phyloP scores from a whole-genome alignment of 2,888 invertebrate genomes.

The Oscheius myriophilus region DNA sequence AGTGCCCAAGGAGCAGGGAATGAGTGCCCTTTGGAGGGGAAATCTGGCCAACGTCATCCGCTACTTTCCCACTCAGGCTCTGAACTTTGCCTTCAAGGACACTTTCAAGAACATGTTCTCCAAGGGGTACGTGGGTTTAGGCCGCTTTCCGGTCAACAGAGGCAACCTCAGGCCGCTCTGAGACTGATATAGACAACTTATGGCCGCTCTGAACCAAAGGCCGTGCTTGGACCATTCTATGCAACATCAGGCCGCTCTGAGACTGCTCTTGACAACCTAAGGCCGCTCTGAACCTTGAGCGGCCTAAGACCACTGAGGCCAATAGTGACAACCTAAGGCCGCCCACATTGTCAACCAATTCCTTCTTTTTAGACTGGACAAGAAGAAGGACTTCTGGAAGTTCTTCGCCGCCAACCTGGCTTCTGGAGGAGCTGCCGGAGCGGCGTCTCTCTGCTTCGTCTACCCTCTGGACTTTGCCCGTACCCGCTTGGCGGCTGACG shows the following conservation, averaged over 20 bases:
- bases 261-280: no score
- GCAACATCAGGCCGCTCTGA: no score
- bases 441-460: conserved; percentile 89
- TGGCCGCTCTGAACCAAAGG: no score
- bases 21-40: conserved; percentile 37
- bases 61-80: conserved; percentile 91
- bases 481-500: conserved; percentile 86
- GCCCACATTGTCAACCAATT: no score
- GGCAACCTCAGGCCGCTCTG: no score
- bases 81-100: conserved; percentile 89
- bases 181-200: no score
- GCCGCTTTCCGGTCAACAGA: no score
- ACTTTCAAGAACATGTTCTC: conserved; percentile 58
- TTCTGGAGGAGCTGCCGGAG: conserved; percentile 91
- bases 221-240: no score
- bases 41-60: conserved; percentile 67
- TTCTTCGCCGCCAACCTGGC: conserved; percentile 79
- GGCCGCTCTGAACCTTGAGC: no score
- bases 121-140: conserved; percentile 40
- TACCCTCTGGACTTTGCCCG: conserved; percentile 95
- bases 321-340: no score
- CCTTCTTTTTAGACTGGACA: conserved; percentile 76
- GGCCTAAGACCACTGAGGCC: no score
- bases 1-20: conserved; percentile 59
- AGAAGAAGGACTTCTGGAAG: conserved; percentile 87